These are phyloP conservation scores for Remorina albescens DNA, from an alignment of 2,797 vertebrate genomes.

Conservation along the genomic window DNA sequence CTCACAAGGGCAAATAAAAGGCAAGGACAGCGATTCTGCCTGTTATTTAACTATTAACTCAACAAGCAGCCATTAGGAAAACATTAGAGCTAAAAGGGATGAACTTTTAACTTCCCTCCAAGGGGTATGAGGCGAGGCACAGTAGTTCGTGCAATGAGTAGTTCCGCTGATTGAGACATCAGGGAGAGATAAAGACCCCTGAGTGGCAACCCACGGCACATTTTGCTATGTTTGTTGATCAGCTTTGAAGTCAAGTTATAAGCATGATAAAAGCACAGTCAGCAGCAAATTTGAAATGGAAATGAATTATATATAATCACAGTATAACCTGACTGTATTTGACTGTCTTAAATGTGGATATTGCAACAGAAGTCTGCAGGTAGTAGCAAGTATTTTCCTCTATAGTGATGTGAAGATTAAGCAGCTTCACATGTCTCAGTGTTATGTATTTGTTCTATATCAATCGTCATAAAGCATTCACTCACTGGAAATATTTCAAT, in stretches of 20 bases:
- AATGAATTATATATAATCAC: conserved; percentile 35
- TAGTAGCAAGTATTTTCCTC: conserved; percentile 29
- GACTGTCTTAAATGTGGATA: conserved; percentile 20
- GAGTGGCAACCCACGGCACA: conserved; percentile 18
- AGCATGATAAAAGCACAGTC: conserved; percentile 56
- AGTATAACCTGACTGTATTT: conserved; percentile 20
- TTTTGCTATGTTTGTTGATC: conserved; percentile 33
- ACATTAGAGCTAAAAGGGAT: conserved; percentile 77
- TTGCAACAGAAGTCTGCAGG: conserved; percentile 30
- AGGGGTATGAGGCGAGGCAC: conserved; percentile 52
- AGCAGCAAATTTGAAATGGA: conserved; percentile 22
- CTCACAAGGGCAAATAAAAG: conserved; percentile 65
- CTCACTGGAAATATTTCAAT: conserved; percentile 42
- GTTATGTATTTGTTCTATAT: conserved; percentile 38
- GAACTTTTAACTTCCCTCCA: conserved; percentile 76
- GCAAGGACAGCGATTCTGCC: conserved; percentile 61
- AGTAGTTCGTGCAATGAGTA: conserved; percentile 50
- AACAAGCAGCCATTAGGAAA: conserved; percentile 80
- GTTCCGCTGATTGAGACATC: conserved; percentile 56
- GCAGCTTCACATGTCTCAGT: conserved; percentile 20
- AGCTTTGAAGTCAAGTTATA: conserved; percentile 50
- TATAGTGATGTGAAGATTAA: conserved; percentile 41
- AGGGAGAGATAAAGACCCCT: conserved; percentile 47
- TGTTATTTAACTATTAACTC: conserved; percentile 80
- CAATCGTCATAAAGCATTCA: conserved; percentile 29